Evolutionary conservation across 2,113 vertebrate species (phyloP).

Genomic region (Tichodroma muraria): DNA sequence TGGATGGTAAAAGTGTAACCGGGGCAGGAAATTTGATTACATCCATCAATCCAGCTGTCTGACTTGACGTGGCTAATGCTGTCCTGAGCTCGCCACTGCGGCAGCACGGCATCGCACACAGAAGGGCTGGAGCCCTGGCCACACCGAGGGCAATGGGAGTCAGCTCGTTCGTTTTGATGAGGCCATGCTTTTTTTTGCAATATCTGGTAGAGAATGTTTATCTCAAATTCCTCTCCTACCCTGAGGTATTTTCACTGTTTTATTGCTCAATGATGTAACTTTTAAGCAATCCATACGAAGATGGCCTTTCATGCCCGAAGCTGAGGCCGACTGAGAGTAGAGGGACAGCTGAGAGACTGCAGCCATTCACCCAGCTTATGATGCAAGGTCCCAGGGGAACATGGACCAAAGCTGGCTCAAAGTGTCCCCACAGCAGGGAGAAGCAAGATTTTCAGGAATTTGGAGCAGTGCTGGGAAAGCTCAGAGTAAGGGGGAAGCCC

Average conservation of each 20-base stretch:
- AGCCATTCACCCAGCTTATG: background rate
- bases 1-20: background rate
- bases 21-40: conserved; percentile 2
- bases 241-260: conserved; percentile 21
- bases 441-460: background rate
- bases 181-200: conserved; percentile 1
- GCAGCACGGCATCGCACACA: background rate
- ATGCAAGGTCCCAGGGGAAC: background rate
- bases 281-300: background rate
- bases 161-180: background rate
- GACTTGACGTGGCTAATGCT: background rate
- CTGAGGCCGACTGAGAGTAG: background rate
- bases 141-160: background rate
- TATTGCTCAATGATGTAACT: conserved; percentile 11
- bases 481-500: background rate
- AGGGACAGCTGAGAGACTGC: background rate
- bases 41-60: background rate
- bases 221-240: conserved; percentile 17
- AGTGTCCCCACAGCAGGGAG: background rate
- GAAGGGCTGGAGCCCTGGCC: background rate
- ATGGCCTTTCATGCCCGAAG: background rate
- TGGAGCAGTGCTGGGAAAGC: background rate
- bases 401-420: background rate
- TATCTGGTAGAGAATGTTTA: conserved; percentile 10
- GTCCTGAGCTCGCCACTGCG: background rate